A percentile compares a stretch with the other conserved stretches of the same genome.
phyloP scores from a whole-genome alignment of 2,113 vertebrate genomes.

The Colaptes auratus region DNA sequence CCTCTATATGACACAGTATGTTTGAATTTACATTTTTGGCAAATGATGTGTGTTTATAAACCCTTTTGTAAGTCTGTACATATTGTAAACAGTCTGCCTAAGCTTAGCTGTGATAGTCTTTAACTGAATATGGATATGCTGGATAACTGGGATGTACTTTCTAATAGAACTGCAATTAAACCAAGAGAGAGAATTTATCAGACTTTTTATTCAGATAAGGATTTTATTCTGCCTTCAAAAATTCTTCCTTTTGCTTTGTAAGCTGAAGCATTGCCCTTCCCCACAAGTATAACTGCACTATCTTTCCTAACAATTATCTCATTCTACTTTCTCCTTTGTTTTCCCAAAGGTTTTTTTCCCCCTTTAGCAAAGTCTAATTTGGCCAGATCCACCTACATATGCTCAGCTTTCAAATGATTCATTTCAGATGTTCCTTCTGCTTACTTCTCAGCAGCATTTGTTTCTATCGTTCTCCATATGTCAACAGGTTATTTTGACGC shows the following conservation, averaged over 20 bases:
- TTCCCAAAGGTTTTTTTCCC: neutral
- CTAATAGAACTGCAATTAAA: conserved; percentile 20
- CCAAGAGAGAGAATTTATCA: neutral
- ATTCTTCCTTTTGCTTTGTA: neutral
- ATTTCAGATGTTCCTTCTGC: conserved; percentile 75
- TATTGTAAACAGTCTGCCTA: conserved; percentile 36
- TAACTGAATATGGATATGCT: neutral
- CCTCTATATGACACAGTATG: neutral
- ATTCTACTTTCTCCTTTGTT: conserved; percentile 54
- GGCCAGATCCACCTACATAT: conserved; percentile 69
- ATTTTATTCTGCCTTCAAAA: conserved; percentile 2
- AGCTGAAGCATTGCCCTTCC: neutral
- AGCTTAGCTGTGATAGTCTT: conserved; percentile 17
- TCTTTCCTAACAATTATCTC: conserved; percentile 58
- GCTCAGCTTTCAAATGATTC: conserved; percentile 72
- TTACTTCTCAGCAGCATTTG: conserved; percentile 67
- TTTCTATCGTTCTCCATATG: conserved; percentile 69
- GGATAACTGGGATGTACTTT: neutral
- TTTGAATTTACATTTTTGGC: conserved; percentile 22
- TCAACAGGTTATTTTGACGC: conserved; percentile 72
- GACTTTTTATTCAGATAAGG: neutral
- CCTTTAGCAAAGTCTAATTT: conserved; percentile 60
- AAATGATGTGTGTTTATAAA: conserved; percentile 35
- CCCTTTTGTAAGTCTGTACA: conserved; percentile 27
- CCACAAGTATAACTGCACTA: neutral